These are phyloP conservation scores for Ursus arctos DNA, from an alignment of 2,113 vertebrate genomes.

Conservation along the genomic window DNA sequence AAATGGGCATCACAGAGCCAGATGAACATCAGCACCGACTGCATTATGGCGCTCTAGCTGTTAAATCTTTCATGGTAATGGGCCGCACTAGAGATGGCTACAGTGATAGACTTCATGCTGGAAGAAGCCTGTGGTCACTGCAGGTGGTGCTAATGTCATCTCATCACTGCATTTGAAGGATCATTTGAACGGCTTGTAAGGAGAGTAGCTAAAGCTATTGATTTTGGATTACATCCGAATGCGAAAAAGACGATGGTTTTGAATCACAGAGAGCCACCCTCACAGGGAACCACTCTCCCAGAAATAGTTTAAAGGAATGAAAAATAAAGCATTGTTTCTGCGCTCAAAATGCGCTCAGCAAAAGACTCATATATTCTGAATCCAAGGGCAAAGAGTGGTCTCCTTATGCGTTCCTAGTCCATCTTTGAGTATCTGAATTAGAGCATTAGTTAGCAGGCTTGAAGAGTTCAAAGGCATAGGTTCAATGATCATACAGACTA, in stretches of 20 bases:
- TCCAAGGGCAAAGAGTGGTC: neutral
- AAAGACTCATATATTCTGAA: neutral
- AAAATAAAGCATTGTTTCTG: neutral
- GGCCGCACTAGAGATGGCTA: constrained; percentile 57
- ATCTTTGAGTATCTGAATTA: neutral
- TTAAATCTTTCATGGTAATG: constrained; percentile 80
- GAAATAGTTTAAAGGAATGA: constrained; percentile 15
- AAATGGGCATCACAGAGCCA: neutral
- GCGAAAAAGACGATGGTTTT: neutral
- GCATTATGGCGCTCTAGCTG: constrained; percentile 61
- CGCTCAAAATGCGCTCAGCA: neutral
- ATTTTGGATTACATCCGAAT: constrained; percentile 52
- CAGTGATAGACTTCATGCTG: constrained; percentile 66
- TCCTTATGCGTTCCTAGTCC: neutral
- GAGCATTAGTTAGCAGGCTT: neutral
- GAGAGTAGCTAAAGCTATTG: constrained; percentile 8
- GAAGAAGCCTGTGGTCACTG: constrained; percentile 70
- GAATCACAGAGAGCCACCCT: neutral
- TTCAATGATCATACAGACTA: neutral
- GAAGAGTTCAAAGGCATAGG: neutral
- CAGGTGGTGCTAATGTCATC: constrained; percentile 64
- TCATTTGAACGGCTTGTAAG: constrained; percentile 61
- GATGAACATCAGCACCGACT: constrained; percentile 55
- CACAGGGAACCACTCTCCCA: neutral
- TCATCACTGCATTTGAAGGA: constrained; percentile 63